phyloP scores from a whole-genome alignment of 2,797 vertebrate species.

The Hyperoplus immaculatus region DNA sequence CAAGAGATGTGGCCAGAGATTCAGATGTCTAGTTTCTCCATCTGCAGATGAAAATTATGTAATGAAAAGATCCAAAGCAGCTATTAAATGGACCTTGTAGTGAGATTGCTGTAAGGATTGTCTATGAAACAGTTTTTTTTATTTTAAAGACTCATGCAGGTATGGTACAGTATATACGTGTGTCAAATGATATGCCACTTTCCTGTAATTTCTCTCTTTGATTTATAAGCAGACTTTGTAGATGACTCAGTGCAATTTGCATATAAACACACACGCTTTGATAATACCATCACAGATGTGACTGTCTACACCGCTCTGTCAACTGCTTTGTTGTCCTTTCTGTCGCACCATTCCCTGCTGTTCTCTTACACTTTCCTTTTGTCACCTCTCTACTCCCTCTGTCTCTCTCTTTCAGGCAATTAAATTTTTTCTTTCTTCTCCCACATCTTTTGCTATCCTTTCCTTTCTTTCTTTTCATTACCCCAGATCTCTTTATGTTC shows the following conservation, averaged over 20 bases:
- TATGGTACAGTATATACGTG: slow-evolving; percentile 2
- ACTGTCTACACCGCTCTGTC: slow-evolving; percentile 29
- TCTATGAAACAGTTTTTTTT: not conserved
- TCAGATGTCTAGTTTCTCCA: not conserved
- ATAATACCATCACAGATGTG: slow-evolving; percentile 53
- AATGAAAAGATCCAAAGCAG: slow-evolving; percentile 4
- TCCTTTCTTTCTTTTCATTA: slow-evolving; percentile 29
- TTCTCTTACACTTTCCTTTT: slow-evolving; percentile 38
- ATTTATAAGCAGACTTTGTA: slow-evolving; percentile 25
- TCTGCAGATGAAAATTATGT: not conserved
- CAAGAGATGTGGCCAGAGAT: not conserved
- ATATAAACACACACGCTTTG: slow-evolving; percentile 18
- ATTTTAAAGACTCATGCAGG: not conserved
- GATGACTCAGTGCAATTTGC: slow-evolving; percentile 39
- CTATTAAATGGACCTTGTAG: not conserved
- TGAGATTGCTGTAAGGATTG: not conserved
- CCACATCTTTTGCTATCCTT: slow-evolving; percentile 29
- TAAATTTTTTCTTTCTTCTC: slow-evolving; percentile 10
- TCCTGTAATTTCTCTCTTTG: slow-evolving; percentile 10
- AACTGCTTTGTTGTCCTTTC: slow-evolving; percentile 38
- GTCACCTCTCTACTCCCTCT: slow-evolving; percentile 21
- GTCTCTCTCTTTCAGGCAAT: not conserved
- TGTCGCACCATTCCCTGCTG: slow-evolving; percentile 41
- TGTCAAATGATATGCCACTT: slow-evolving; percentile 19
- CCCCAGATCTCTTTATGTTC: slow-evolving; percentile 48